These are phyloP conservation scores for Xenops minutus DNA, from an alignment of 2,797 vertebrate species.

Conservation along the genomic window DNA sequence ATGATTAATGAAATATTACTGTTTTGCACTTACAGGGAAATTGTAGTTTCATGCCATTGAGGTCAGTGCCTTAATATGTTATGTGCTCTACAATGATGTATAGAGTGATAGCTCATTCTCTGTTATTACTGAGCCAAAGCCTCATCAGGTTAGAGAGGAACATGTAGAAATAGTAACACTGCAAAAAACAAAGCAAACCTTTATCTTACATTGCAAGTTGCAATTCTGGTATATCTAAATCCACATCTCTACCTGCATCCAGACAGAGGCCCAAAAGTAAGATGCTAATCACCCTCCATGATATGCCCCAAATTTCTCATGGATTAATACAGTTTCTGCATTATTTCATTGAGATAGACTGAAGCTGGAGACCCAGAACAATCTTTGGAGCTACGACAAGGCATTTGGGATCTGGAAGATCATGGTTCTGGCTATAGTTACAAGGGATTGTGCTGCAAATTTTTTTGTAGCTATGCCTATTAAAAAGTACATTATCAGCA, in stretches of 20 bases:
- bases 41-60: background rate
- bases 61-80: slow-evolving; percentile 7
- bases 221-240: background rate
- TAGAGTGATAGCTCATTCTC: background rate
- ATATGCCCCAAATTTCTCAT: background rate
- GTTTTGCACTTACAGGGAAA: slow-evolving; percentile 51
- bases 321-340: background rate
- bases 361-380: background rate
- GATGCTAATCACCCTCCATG: background rate
- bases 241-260: background rate
- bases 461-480: background rate
- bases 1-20: slow-evolving; percentile 54
- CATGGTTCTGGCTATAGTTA: background rate
- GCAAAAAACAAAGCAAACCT: background rate
- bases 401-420: background rate
- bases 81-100: background rate
- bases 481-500: background rate
- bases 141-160: background rate
- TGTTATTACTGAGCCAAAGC: background rate
- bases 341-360: background rate
- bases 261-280: background rate
- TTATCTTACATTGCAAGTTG: background rate
- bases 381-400: background rate
- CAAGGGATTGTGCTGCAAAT: background rate
- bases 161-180: background rate